phyloP scores from a whole-genome alignment of 2,113 vertebrate genomes.

The Rhabdornis inornatus region DNA sequence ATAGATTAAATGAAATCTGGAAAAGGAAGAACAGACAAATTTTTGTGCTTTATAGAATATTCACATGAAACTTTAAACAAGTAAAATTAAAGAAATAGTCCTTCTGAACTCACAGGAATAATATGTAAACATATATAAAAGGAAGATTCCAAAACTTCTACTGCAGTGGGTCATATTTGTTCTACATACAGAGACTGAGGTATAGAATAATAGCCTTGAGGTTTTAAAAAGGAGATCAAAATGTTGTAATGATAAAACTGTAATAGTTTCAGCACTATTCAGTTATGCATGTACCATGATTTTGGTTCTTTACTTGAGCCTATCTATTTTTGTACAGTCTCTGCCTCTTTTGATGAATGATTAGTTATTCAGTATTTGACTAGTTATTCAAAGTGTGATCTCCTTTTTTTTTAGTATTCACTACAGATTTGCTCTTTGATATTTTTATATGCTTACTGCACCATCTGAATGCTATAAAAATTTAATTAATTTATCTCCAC shows the following conservation, averaged over 20 bases:
- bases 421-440: not conserved
- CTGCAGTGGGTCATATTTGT: not conserved
- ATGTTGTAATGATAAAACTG: not conserved
- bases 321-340: not conserved
- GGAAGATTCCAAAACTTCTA: not conserved
- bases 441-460: not conserved
- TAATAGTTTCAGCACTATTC: not conserved
- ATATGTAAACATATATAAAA: not conserved
- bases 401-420: not conserved
- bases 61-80: not conserved
- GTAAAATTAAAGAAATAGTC: not conserved
- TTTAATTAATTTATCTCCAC: not conserved
- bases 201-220: not conserved
- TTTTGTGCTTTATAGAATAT: not conserved
- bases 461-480: not conserved
- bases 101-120: not conserved
- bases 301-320: not conserved
- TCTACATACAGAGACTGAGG: not conserved
- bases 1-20: not conserved
- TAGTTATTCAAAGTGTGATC: not conserved
- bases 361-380: not conserved
- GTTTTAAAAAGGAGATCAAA: not conserved
- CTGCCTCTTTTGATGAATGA: not conserved
- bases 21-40: not conserved
- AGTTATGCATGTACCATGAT: not conserved